Conservation (phyloP, 2,797 vertebrate genomes). For the Merluccius polli region DNA sequence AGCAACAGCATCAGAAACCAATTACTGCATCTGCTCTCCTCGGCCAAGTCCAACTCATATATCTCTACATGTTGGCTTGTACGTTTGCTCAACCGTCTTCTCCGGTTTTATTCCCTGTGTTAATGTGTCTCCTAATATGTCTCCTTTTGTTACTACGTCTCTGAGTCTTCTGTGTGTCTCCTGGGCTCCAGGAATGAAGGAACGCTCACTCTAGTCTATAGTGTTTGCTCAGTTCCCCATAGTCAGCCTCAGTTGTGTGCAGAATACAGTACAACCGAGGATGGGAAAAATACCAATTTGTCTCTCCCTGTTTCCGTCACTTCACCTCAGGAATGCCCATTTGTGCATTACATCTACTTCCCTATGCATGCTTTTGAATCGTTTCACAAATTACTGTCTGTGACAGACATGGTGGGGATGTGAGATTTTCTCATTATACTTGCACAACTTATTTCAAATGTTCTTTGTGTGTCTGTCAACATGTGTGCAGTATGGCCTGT, state of each 20-base stretch:
- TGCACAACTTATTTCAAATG: not conserved
- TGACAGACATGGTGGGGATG: not conserved
- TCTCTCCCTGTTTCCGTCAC: not conserved
- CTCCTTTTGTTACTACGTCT: slow-evolving; percentile 23
- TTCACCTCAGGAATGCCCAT: not conserved
- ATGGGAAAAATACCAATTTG: not conserved
- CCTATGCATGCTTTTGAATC: not conserved
- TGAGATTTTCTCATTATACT: not conserved
- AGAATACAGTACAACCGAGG: not conserved
- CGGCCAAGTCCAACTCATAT: slow-evolving; percentile 77
- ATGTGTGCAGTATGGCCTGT: not conserved
- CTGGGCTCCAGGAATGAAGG: slow-evolving; percentile 38
- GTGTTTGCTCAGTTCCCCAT: slow-evolving; percentile 14
- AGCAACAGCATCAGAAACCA: slow-evolving; percentile 85
- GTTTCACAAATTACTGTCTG: not conserved
- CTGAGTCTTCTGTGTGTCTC: slow-evolving; percentile 23
- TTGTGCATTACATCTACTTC: not conserved
- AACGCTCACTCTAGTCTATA: slow-evolving; percentile 27
- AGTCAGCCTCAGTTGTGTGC: not conserved
- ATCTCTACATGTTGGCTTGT: slow-evolving; percentile 62
- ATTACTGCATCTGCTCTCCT: slow-evolving; percentile 71
- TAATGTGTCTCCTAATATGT: slow-evolving; percentile 7
- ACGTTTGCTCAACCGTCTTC: slow-evolving; percentile 22
- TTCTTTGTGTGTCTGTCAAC: not conserved
- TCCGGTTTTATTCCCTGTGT: slow-evolving; percentile 26